Evolutionary conservation across 2,113 vertebrate species (phyloP), one percentile per base, ranked within the genome.

Genomic region (Grammomys dolichurus): DNA sequence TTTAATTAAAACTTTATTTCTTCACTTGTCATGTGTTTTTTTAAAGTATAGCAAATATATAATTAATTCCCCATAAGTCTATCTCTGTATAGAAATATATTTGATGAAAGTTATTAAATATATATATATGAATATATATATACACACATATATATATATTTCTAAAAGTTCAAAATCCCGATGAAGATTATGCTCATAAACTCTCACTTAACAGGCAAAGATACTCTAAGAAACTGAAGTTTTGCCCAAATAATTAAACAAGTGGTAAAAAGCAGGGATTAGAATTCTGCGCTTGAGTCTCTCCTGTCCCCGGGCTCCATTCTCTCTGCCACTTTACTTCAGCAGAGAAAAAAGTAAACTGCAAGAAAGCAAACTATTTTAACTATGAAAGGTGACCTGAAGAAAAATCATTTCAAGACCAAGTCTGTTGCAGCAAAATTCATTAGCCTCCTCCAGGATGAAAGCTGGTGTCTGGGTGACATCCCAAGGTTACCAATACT

Each of bases 391-490:
- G 96, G 98, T 98, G 95, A 98, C 96, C 97, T 96, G 94, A 98
- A 98, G 96, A 96, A 98, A 98, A 98, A 97, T 95, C 90, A 95
- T 98, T 98, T 98, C 96, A 97, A 96, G 97, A 98, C 97, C 89
- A 96, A 97, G 97, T 51, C 97, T 92, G 96, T 97, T 80, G 33
- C 93, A 96, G 98, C 98, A 98, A 98, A 98, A 98, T 98, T 98
- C 98, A 98, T 98, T 97, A 98, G 97, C 97, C 91, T 97, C 88
- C 76, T 98, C 96, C 96, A 97, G 97, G 97, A 98, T 98, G 98
- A 98, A 98, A 98, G 98, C 97, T 77, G 56, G 95, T 95, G 90
- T 97, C 91, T 97, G 94, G 91, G 94, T 98, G 97, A 97, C 96
- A 93, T 97, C 98, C 97, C 97, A 97, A 98, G 98, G 97, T 98